Evolutionary conservation across 2,113 vertebrate genomes (phyloP).

Genomic region (Empidonax alnorum): DNA sequence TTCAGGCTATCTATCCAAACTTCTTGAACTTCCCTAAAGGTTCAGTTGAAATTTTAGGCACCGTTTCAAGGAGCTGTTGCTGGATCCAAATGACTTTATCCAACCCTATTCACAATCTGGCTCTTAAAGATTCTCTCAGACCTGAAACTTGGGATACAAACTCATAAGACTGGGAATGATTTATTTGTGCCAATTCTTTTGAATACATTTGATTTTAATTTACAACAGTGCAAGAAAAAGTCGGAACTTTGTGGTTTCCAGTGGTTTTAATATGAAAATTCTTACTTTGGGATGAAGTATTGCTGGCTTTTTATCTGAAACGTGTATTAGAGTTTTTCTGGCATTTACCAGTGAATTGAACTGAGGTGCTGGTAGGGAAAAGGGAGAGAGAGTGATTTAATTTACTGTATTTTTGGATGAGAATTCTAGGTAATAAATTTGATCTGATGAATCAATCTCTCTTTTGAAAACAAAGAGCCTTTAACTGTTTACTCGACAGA

Average conservation of each 20-base stretch:
- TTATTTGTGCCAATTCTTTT: constrained; percentile 11
- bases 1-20: constrained; percentile 2
- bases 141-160: background rate
- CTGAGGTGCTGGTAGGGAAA: constrained; percentile 1
- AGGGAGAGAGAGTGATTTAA: constrained; percentile 27
- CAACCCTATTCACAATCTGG: background rate
- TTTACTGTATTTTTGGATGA: constrained; percentile 39
- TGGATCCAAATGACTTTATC: constrained; percentile 28
- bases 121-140: background rate
- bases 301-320: constrained; percentile 32
- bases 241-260: constrained; percentile 52
- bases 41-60: constrained; percentile 39
- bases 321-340: constrained; percentile 15
- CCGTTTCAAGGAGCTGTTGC: background rate
- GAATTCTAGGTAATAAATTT: constrained; percentile 52
- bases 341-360: background rate
- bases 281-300: constrained; percentile 26
- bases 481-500: constrained; percentile 68
- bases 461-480: constrained; percentile 65
- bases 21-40: constrained; percentile 14
- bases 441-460: constrained; percentile 61
- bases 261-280: constrained; percentile 39
- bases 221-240: background rate
- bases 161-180: constrained; percentile 9
- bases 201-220: constrained; percentile 42